phyloP scores from a whole-genome alignment of 2,888 invertebrate species.

The Erynnis tages region DNA sequence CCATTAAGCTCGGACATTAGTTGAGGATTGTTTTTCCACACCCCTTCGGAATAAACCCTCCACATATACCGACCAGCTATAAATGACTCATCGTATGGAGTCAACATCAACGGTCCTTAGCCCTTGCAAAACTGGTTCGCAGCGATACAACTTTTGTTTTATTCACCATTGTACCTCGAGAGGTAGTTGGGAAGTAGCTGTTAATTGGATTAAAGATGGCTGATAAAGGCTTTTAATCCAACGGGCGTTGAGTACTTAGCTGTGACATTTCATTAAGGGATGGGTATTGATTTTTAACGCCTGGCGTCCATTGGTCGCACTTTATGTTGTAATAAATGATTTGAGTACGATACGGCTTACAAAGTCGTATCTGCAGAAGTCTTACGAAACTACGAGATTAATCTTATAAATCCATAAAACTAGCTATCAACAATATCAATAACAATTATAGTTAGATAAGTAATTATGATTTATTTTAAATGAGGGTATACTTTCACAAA shows the following conservation, averaged over 20 bases:
- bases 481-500: no score
- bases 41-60: conserved; percentile 43
- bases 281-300: conserved; percentile 55
- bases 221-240: conserved; percentile 72
- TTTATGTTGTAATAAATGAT: not conserved
- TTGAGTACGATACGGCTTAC: not conserved
- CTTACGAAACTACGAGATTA: no score
- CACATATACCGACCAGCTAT: conserved; percentile 32
- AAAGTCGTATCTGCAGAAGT: no score
- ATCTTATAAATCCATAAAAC: no score
- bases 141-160: conserved; percentile 64
- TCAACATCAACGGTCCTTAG: conserved; percentile 22
- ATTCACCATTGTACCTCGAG: conserved; percentile 51
- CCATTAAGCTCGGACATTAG: conserved; percentile 68
- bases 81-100: not conserved
- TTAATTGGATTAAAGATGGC: conserved; percentile 77
- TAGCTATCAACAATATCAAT: no score
- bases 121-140: conserved; percentile 43
- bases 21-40: conserved; percentile 65
- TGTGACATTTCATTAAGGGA: conserved; percentile 66
- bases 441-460: no score
- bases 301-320: conserved; percentile 14
- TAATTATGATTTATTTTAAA: no score
- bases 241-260: conserved; percentile 37
- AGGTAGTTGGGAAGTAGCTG: conserved; percentile 60